Evolutionary conservation across 1,140 invertebrate genomes (phyloP), one percentile per base, ranked within the genome.

Genomic region (Atopsyche davidsoni): DNA sequence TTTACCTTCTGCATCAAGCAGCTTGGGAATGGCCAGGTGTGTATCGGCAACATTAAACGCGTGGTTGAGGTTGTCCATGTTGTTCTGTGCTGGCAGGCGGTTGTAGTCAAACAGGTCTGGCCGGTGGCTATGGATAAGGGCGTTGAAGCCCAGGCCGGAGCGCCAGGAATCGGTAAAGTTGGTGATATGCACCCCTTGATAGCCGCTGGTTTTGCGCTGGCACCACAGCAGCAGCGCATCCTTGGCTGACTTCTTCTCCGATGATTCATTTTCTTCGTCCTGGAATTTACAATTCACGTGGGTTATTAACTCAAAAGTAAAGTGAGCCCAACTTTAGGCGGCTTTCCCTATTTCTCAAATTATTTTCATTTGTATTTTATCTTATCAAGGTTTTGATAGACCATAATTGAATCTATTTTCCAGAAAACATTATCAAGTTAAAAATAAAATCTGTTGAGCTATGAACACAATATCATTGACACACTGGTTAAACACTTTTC

Each of bases 211-310:
- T 74, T 97, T 98, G 38, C 95, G 79, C 74, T 99, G 96, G 65
- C 96, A 98, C 96, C 96, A 99, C 38, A 99, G 77, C 21, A 99
- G 73, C 49, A 99, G 70, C 2, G 96, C 96, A 75, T 99, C 96
- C 79, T 98, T 99, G 46, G 96, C 96, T 3, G 94, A 98, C 73
- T 94, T 96, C 77, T 97, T 97, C 70, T 98, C 96, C 55, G 91
- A 93, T 55, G 89, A 93, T 70, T 95, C 93, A 72, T 97, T 95
- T 64, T 96, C 91, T 74, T 97, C 93, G 71, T 97, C 92, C 88
- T 91, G 65, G 42, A 68, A 32, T 14, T 44, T 36, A 46, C 25
- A n/a, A n/a, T n/a, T n/a, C n/a, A n/a, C n/a, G n/a, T n/a, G n/a
- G n/a, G n/a, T 46, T 35, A 46, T 31, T 31, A 31, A 18, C 34